Base-by-base conservation (phyloP, 2,113 vertebrate species). In the Camarhynchus parvulus region DNA sequence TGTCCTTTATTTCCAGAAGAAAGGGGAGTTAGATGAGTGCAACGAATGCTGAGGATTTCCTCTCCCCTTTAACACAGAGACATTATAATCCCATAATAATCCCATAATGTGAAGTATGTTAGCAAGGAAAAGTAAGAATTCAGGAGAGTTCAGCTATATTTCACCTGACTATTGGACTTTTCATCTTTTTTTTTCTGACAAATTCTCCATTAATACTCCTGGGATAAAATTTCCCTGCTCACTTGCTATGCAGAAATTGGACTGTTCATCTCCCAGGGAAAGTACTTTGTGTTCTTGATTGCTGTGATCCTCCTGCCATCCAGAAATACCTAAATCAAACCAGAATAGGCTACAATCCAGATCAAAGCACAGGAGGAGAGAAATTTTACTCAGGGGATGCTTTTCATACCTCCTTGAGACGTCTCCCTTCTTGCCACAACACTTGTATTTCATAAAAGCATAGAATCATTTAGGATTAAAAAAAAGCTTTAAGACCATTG, bases 41-140 rank as follows among this genome's bases (percentile, higher is more conserved):
- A n/a, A 30, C 0, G 0, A 90, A 73, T 0, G 0, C 7, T 2
- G 4, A 63, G 3, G 6, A 80, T 88, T 83, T 67, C 44, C 69
- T 76, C 62, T 95, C 44, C 49, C n/a, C 52, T 94, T 94, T 58
- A 93, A 70, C 47, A 55, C 30, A 59, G 3, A 74, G 55, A 62
- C 14, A 20, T 74, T 70, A 89, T 74, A 90, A 92, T 74, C 68
- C 80, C 64, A 44, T 63, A 81, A 92, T 74, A 90, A 92, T 77
- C 72, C 69, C 61, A n/a, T 74, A 77, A 88, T 7, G 24, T 53
- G 61, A 90, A 83, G 59, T 14, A 27, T 3, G 1, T 67, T 82
- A 79, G 30, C 0, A 0, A 68, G 30, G 20, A 77, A 73, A 87
- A 94, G 82, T 88, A 64, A 90, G 90, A 96, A 75, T 92, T 92